Evolutionary conservation across 2,113 vertebrate species (phyloP).

Genomic region (Phalacrocorax pelagicus): DNA sequence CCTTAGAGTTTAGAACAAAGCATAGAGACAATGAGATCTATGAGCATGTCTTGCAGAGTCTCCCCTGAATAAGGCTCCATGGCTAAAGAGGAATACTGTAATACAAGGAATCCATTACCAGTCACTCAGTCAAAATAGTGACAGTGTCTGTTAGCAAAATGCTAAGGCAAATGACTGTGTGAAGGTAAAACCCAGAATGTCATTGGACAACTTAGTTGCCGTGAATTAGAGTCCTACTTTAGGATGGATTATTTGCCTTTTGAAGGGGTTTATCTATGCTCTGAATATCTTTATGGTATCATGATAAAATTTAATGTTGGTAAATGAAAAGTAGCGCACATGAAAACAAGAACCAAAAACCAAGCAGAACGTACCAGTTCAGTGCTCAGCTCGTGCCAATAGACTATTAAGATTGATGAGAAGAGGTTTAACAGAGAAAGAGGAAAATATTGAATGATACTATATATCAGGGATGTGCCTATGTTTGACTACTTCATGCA

Average conservation of each 20-base stretch:
- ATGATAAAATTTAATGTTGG: background rate
- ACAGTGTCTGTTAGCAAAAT: background rate
- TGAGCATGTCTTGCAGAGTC: background rate
- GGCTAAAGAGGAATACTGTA: background rate
- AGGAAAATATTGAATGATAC: background rate
- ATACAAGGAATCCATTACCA: background rate
- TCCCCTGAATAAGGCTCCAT: background rate
- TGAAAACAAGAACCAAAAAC: background rate
- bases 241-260: background rate
- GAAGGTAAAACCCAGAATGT: background rate
- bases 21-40: fast-evolving
- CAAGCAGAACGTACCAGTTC: background rate
- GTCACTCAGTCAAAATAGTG: background rate
- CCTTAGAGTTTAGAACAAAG: background rate
- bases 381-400: background rate
- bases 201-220: background rate
- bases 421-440: background rate
- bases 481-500: background rate
- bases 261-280: background rate
- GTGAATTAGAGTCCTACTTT: background rate
- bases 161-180: background rate
- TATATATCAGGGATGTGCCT: background rate
- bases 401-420: background rate
- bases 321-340: background rate
- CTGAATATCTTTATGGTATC: background rate